Evolutionary conservation across 2,888 invertebrate genomes (phyloP), one percentile per base, ranked within the genome.

Genomic region (Didymodactylos carnosus): DNA sequence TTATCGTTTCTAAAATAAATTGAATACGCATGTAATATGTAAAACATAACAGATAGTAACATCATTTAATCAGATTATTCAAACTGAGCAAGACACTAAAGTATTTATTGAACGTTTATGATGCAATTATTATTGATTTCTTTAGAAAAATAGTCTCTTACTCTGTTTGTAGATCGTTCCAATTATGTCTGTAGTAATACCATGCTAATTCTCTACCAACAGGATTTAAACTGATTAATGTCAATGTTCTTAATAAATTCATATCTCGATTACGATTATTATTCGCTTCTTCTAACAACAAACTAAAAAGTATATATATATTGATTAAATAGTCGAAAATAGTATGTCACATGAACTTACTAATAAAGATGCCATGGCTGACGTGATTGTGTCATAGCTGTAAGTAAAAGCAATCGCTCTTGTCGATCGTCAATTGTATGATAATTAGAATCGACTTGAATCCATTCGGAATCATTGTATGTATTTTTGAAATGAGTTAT

Each of bases 401-500:
- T 53, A n/a, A 74, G 39, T 35, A 71, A 39, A 53, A 70, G 53
- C 46, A 53, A 51, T 19, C 74, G 71, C 29, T 74, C 74, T 41
- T 74, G 74, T 16, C 53, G 19, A 69, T 74, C 74, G 25, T n/a
- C 19, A n/a, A 71, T 19, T 10, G n/a, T 14, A 39, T 71, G 35
- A 71, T 40, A 74, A 23, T 71, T 39, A 14, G 7, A 19, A 39
- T 53, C 41, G 16, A 51, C n/a, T 27, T n/a, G 29, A 10, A 35
- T 40, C 74, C 74, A 74, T 53, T 74, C 74, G 46, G 39, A 43
- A 16, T 41, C 70, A 16, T 43, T 43, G 69, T 74, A 74, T 10
- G 53, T 71, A 39, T 74, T 53, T 27, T 74, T 71, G n/a, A 74
- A 46, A 74, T 74, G 62, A 16, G 53, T 71, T 25, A 41, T 70